phyloP scores from a whole-genome alignment of 2,888 invertebrate genomes.

The Antitype chi region DNA sequence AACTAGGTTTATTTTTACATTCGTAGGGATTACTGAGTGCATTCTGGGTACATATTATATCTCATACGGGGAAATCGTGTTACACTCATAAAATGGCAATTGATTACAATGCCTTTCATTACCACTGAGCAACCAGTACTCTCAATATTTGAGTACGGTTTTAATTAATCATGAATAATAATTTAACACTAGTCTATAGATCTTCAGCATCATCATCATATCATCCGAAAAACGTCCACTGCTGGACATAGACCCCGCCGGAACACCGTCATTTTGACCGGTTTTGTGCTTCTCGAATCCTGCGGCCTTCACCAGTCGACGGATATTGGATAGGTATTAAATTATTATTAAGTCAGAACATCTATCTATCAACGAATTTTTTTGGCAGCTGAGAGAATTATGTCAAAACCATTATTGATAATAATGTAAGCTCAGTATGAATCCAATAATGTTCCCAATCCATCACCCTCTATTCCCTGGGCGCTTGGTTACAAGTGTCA shows the following conservation, averaged over 20 bases:
- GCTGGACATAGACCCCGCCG: no score
- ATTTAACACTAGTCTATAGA: not conserved
- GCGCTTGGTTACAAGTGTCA: slow-evolving; percentile 49
- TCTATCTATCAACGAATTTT: slow-evolving; percentile 6
- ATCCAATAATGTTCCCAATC: slow-evolving; percentile 46
- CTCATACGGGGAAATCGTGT: not conserved
- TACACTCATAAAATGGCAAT: not conserved
- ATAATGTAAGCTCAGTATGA: slow-evolving; percentile 15
- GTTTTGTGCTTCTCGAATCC: no score
- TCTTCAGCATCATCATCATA: no score
- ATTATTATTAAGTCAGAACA: slow-evolving; percentile 1
- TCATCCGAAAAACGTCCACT: no score
- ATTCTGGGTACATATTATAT: not conserved
- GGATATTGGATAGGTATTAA: slow-evolving; percentile 3
- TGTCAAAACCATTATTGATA: slow-evolving; percentile 2
- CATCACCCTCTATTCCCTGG: slow-evolving; percentile 32
- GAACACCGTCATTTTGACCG: no score
- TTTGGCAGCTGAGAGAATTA: not conserved
- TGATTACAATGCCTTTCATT: no score
- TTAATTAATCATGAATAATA: slow-evolving; percentile 6
- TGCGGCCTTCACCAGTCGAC: not conserved
- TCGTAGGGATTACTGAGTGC: no score
- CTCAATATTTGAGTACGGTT: slow-evolving; percentile 2
- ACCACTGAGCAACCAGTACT: no score
- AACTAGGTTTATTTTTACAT: not conserved